A percentile compares a stretch with the other conserved stretches of the same genome.
phyloP scores from a whole-genome alignment of 2,113 vertebrate species.

The Prionailurus viverrinus region DNA sequence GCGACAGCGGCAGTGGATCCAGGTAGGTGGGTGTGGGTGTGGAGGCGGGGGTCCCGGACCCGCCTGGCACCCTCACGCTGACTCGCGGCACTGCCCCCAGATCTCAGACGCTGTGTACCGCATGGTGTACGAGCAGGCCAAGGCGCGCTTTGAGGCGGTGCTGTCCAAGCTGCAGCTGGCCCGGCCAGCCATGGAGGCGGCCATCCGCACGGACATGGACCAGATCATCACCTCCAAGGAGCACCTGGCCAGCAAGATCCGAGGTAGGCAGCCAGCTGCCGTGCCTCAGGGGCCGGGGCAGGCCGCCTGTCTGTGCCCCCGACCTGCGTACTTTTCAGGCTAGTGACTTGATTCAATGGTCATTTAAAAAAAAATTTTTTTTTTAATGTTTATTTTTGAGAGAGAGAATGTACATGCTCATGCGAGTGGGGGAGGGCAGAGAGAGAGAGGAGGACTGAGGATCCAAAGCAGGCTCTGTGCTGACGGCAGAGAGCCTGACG shows the following conservation, averaged over 20 bases:
- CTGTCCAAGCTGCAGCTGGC: constrained; percentile 88
- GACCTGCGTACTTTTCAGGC: background rate
- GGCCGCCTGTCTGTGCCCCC: no score
- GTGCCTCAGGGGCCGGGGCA: rapidly evolving
- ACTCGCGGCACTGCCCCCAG: constrained; percentile 76
- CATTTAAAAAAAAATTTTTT: no score
- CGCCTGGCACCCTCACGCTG: rapidly evolving
- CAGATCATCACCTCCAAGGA: constrained; percentile 98
- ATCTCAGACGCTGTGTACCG: constrained; percentile 94
- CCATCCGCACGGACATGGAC: constrained; percentile 96
- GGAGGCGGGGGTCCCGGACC: rapidly evolving
- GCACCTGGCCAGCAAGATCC: constrained; percentile 95
- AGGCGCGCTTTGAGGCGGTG: constrained; percentile 85
- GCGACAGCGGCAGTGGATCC: constrained; percentile 93
- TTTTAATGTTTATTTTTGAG: no score
- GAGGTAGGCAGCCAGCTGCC: constrained; percentile 85
- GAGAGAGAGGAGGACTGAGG: no score
- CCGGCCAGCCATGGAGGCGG: constrained; percentile 90
- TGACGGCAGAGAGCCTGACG: no score
- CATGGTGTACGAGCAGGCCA: constrained; percentile 92
- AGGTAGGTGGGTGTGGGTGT: constrained; percentile 86
- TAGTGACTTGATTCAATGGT: background rate
- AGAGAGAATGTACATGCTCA: no score
- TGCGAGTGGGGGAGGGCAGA: no score
- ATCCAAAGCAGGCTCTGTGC: no score